These are phyloP conservation scores for Brachyistius frenatus DNA, from an alignment of 2,113 vertebrate genomes.

Conservation along the genomic window DNA sequence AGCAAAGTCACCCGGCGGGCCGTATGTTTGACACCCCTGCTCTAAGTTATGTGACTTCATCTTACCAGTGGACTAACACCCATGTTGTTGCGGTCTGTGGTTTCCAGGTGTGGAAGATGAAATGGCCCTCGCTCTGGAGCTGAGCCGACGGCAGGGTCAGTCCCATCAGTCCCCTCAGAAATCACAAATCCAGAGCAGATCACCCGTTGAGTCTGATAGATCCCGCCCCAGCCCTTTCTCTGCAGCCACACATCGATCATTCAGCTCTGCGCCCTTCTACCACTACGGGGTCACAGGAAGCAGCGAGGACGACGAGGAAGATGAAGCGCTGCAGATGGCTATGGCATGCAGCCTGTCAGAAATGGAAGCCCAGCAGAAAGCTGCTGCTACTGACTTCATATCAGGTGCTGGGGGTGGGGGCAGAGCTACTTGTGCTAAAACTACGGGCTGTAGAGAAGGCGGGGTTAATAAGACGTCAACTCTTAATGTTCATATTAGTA, in stretches of 20 bases:
- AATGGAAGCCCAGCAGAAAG: slow-evolving; percentile 92
- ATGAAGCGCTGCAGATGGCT: slow-evolving; percentile 96
- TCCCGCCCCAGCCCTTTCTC: slow-evolving; percentile 28
- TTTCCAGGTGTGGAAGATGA: slow-evolving; percentile 91
- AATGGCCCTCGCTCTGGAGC: slow-evolving; percentile 92
- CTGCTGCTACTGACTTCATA: slow-evolving; percentile 84
- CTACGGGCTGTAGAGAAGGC: slow-evolving; percentile 15
- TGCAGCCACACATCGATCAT: slow-evolving; percentile 73
- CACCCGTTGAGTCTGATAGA: slow-evolving; percentile 21
- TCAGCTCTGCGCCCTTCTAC: slow-evolving; percentile 85
- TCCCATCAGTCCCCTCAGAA: slow-evolving; percentile 52
- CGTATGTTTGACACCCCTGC: too few species aligned
- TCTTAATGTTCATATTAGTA: background rate
- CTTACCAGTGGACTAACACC: background rate
- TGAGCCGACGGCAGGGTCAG: slow-evolving; percentile 91
- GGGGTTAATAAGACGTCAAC: slow-evolving; percentile 21
- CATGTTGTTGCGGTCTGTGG: slow-evolving; percentile 37
- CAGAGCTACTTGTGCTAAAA: slow-evolving; percentile 18
- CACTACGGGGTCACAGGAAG: slow-evolving; percentile 67
- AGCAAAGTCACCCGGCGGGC: too few species aligned
- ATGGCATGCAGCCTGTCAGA: slow-evolving; percentile 98
- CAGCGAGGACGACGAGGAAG: slow-evolving; percentile 87
- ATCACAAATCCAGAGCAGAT: slow-evolving; percentile 75
- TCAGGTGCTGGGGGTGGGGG: slow-evolving; percentile 82
- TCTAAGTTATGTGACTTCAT: background rate